Evolutionary conservation across 2,113 vertebrate species (phyloP).

Genomic region (Corythoichthys haematopterus): DNA sequence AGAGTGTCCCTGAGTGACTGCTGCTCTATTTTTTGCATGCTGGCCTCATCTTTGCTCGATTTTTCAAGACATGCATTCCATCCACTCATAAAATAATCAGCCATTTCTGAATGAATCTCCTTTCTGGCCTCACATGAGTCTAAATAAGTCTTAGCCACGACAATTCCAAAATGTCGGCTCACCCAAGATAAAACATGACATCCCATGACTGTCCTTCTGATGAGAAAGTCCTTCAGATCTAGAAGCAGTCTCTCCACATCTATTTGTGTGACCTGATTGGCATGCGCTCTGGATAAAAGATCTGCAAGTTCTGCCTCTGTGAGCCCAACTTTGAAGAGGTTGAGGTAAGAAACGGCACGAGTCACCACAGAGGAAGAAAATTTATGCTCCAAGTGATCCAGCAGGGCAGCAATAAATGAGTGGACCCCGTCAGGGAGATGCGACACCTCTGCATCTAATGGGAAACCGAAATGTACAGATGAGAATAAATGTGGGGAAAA

Average conservation of each 20-base stretch:
- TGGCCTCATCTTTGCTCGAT: neutral
- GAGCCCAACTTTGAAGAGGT: constrained; percentile 67
- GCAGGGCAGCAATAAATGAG: constrained; percentile 58
- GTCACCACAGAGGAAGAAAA: constrained; percentile 58
- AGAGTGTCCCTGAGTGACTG: constrained; percentile 1
- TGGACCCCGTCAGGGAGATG: constrained; percentile 62
- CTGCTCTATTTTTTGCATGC: neutral
- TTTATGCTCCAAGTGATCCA: constrained; percentile 66
- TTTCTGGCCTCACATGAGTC: constrained; percentile 23
- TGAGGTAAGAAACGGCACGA: constrained; percentile 63
- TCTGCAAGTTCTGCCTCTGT: constrained; percentile 69
- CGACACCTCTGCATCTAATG: constrained; percentile 65
- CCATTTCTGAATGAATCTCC: constrained; percentile 60
- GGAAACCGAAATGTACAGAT: neutral
- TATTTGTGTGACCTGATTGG: constrained; percentile 55
- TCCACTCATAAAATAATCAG: constrained; percentile 64
- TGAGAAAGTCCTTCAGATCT: constrained; percentile 67
- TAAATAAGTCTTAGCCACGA: constrained; percentile 65
- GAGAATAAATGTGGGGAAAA: neutral
- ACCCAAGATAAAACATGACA: constrained; percentile 65
- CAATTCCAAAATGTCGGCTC: constrained; percentile 69
- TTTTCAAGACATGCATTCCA: constrained; percentile 45
- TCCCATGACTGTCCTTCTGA: constrained; percentile 47
- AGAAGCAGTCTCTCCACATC: constrained; percentile 64
- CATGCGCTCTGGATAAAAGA: constrained; percentile 60